Evolutionary conservation across 2,888 invertebrate species (phyloP).

Genomic region (Yponomeuta malinellus): DNA sequence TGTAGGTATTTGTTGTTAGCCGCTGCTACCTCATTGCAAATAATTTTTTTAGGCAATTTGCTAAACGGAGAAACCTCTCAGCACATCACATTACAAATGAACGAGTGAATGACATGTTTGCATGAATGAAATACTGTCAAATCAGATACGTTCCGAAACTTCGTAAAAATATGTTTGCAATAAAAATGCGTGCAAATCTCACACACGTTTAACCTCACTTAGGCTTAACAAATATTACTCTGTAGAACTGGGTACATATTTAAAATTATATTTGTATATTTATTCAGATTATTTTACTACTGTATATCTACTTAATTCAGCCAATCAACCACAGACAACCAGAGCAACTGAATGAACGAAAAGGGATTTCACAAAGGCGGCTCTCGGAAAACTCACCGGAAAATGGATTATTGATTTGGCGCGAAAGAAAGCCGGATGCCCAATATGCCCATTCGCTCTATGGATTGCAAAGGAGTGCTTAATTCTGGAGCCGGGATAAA

Average conservation of each 20-base stretch:
- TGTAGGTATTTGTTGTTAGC: slow-evolving; percentile 33
- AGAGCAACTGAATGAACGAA: not conserved
- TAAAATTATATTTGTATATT: no score
- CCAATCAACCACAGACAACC: not conserved
- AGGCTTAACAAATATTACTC: no score
- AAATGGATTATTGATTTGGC: slow-evolving; percentile 45
- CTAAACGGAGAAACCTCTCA: not conserved
- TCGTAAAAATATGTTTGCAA: not conserved
- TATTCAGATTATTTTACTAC: no score
- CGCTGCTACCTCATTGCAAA: slow-evolving; percentile 67
- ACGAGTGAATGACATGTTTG: slow-evolving; percentile 25
- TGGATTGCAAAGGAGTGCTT: no score
- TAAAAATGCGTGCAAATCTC: no score
- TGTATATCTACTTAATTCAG: not conserved
- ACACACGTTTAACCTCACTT: no score
- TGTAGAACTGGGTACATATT: no score
- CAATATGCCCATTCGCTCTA: not conserved
- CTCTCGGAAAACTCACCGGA: not conserved
- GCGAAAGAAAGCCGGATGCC: slow-evolving; percentile 22
- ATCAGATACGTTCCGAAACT: slow-evolving; percentile 11
- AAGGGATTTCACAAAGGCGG: not conserved
- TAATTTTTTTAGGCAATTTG: slow-evolving; percentile 27
- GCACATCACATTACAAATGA: slow-evolving; percentile 45
- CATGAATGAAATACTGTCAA: slow-evolving; percentile 29
- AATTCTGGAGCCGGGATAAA: no score